Evolutionary conservation across 1,140 invertebrate species (phyloP).

Genomic region (Eurosta solidaginis): DNA sequence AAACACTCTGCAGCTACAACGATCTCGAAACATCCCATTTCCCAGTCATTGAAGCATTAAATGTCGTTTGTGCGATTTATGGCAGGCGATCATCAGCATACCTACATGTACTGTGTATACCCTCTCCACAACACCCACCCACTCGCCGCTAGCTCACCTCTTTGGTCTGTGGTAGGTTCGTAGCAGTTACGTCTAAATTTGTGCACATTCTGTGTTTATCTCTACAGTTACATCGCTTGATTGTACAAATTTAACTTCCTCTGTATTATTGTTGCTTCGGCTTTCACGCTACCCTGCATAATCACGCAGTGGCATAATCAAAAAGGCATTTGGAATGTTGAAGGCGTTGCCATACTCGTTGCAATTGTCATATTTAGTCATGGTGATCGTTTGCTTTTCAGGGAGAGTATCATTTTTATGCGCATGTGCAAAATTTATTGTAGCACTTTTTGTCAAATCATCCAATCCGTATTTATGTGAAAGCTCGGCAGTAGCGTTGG

Average conservation of each 20-base stretch:
- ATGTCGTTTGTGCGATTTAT: conserved; percentile 36
- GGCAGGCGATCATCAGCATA: conserved; percentile 32
- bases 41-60: conserved; percentile 30
- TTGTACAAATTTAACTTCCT: background rate
- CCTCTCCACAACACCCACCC: background rate
- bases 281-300: background rate
- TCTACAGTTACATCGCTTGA: background rate
- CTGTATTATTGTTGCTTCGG: background rate
- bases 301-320: background rate
- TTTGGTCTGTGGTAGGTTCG: background rate
- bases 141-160: background rate
- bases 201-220: background rate
- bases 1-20: background rate
- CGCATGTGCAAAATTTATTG: background rate
- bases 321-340: background rate
- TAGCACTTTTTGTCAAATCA: conserved; percentile 12
- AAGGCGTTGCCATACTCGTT: background rate
- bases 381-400: background rate
- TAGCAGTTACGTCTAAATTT: conserved; percentile 23
- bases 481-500: background rate
- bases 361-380: conserved; percentile 12
- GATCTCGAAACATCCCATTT: conserved; percentile 7
- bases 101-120: background rate
- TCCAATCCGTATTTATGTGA: background rate
- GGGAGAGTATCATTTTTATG: background rate